Percentiles rank a stretch among this genome's conserved stretches.
These are phyloP conservation scores for Drosophila nigricruria DNA, from an alignment of 2,888 invertebrate genomes.

Conservation along the genomic window DNA sequence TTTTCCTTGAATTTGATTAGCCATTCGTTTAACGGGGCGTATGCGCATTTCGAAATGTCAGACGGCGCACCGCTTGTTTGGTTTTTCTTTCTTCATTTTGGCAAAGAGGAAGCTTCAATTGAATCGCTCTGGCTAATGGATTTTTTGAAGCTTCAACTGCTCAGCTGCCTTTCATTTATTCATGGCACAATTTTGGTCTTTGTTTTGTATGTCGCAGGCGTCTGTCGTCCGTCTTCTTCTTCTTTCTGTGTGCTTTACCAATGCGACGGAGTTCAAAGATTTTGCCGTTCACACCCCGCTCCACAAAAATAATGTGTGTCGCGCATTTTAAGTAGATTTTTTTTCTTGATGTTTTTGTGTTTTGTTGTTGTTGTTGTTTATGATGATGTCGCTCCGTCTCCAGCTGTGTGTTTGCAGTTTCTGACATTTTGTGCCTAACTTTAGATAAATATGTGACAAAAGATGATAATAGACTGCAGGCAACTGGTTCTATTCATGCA, in stretches of 20 bases:
- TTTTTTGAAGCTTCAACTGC: slow-evolving; percentile 22
- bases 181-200: slow-evolving; percentile 41
- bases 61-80: slow-evolving; percentile 28
- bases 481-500: slow-evolving; percentile 33
- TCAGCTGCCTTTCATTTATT: slow-evolving; percentile 54
- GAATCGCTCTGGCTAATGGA: slow-evolving; percentile 17
- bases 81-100: slow-evolving; percentile 21
- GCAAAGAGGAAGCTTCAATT: slow-evolving; percentile 23
- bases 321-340: slow-evolving; percentile 64
- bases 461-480: slow-evolving; percentile 49
- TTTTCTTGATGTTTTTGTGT: no score
- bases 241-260: slow-evolving; percentile 19
- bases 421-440: slow-evolving; percentile 60
- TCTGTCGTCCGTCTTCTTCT: slow-evolving; percentile 11
- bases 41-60: slow-evolving; percentile 59
- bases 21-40: slow-evolving; percentile 45
- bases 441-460: slow-evolving; percentile 55
- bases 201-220: slow-evolving; percentile 49
- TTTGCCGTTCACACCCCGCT: slow-evolving; percentile 58
- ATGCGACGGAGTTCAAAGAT: slow-evolving; percentile 58
- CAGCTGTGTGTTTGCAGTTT: slow-evolving; percentile 48
- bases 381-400: slow-evolving; percentile 24
- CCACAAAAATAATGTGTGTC: slow-evolving; percentile 61
- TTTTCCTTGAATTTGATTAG: slow-evolving; percentile 41
- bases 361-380: slow-evolving; percentile 18